phyloP scores from a whole-genome alignment of 2,797 vertebrate species.

The Anas acuta region DNA sequence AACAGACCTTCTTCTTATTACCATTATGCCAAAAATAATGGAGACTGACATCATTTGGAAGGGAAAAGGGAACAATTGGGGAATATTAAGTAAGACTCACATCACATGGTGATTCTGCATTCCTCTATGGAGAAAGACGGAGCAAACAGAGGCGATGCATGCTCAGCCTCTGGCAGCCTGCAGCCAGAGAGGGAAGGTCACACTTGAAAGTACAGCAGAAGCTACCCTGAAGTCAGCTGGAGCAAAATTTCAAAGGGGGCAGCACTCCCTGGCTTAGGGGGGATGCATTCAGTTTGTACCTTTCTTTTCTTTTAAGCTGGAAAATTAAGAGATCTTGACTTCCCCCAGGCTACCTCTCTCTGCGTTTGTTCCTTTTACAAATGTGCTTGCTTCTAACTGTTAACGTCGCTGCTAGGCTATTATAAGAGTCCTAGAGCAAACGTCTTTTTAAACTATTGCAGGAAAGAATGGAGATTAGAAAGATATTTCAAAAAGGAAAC shows the following conservation, averaged over 20 bases:
- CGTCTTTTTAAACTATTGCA: not conserved
- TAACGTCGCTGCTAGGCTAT: not conserved
- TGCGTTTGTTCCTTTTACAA: not conserved
- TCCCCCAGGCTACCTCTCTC: not conserved
- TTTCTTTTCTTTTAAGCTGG: not conserved
- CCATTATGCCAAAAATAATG: slow-evolving; percentile 31
- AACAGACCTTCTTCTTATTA: not conserved
- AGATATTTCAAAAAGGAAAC: slow-evolving; percentile 38
- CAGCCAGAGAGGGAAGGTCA: not conserved
- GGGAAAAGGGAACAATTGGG: slow-evolving; percentile 31
- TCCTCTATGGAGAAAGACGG: not conserved
- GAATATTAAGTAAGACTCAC: slow-evolving; percentile 52
- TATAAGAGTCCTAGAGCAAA: not conserved
- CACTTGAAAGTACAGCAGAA: slow-evolving; percentile 2
- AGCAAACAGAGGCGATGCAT: not conserved
- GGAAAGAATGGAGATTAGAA: not conserved
- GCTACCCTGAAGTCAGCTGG: not conserved
- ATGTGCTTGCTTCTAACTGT: not conserved
- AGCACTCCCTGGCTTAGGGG: not conserved
- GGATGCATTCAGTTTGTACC: not conserved
- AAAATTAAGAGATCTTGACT: not conserved
- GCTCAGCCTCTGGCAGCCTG: not conserved
- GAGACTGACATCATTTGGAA: slow-evolving; percentile 58
- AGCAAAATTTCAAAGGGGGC: not conserved
- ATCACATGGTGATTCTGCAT: slow-evolving; percentile 14